These are phyloP conservation scores for Xyrichtys novacula DNA, from an alignment of 2,797 vertebrate species.

Conservation along the genomic window DNA sequence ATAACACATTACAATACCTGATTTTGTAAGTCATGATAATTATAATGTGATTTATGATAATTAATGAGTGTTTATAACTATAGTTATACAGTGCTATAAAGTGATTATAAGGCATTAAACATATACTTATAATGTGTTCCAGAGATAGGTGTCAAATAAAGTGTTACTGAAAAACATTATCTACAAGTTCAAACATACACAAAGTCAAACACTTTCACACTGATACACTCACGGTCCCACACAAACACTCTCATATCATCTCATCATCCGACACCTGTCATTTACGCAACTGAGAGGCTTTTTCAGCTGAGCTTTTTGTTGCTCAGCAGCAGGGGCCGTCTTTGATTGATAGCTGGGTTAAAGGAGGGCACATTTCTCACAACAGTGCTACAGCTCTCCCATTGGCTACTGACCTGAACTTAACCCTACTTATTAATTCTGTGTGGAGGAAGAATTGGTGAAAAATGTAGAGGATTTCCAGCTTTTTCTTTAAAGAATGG, in stretches of 20 bases:
- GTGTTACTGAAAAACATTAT: constrained; percentile 7
- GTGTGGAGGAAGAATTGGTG: constrained; percentile 32
- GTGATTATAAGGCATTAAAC: too few relatives aligned
- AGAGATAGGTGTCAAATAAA: too few relatives aligned
- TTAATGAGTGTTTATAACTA: too few relatives aligned
- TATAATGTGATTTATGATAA: too few relatives aligned
- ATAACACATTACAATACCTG: too few relatives aligned
- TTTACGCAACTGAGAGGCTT: constrained; percentile 48
- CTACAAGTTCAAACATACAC: constrained; percentile 22
- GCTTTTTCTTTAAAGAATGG: constrained; percentile 10
- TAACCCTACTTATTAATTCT: constrained; percentile 52
- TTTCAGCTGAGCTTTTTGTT: constrained; percentile 72
- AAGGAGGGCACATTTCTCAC: constrained; percentile 46
- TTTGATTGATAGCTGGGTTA: constrained; percentile 73
- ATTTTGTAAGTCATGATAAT: too few relatives aligned
- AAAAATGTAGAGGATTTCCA: constrained; percentile 18
- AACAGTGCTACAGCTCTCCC: constrained; percentile 50
- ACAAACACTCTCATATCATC: constrained; percentile 41
- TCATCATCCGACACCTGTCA: constrained; percentile 50
- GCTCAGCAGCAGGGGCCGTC: constrained; percentile 74
- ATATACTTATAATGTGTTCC: too few relatives aligned
- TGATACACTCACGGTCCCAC: constrained; percentile 15
- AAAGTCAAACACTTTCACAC: constrained; percentile 3
- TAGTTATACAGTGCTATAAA: too few relatives aligned
- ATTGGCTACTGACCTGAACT: constrained; percentile 56